Base-by-base conservation (phyloP, 2,888 invertebrate species). In the Callyntrura sp. region DNA sequence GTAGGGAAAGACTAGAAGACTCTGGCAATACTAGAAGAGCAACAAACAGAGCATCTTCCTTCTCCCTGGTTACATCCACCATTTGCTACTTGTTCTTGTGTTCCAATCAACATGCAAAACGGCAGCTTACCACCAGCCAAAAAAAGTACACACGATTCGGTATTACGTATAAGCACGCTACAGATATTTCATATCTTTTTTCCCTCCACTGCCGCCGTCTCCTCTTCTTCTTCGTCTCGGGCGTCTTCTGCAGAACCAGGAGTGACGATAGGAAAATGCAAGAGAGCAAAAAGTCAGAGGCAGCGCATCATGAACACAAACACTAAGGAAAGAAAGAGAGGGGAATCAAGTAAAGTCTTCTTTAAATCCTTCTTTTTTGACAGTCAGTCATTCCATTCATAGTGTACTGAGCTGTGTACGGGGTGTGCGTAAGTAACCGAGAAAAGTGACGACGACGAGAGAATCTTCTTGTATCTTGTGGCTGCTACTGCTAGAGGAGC, bases 361-460 rank as follows among this genome's bases (percentile, higher is more conserved):
- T 62, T 88, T 73, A 89, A 89, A 89, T 85, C 89, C 90, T 84
- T 55, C 90, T 84, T 78, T 78, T 85, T 90, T 85, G 85, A 90
- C 85, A 90, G 90, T 81, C 81, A 85, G 70, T 90, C 90, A 85
- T 90, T 90, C 82, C 79, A 90, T 60, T 81, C 45, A 60, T 11
- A 43, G 68, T 68, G 35, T 11, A 68, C 35, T 28, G 14, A 3
- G 20, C 8, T 4, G 9, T 11, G 51, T 43, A 70, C 43, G 12
- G 20, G 11, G 51, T 51, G 12, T 35, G 68, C 43, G 51, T 57
- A n/a, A 20, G 70, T 43, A 73, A 73, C 70, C 45, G 43, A 87
- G 81, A 81, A 45, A 87, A 81, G 65, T 73, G 70, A 73, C 45
- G 48, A 73, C 43, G 43, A 73, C 12, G 35, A 28, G 35, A 35